Evolutionary conservation across 2,113 vertebrate species (phyloP).

Genomic region (Platichthys flesus): DNA sequence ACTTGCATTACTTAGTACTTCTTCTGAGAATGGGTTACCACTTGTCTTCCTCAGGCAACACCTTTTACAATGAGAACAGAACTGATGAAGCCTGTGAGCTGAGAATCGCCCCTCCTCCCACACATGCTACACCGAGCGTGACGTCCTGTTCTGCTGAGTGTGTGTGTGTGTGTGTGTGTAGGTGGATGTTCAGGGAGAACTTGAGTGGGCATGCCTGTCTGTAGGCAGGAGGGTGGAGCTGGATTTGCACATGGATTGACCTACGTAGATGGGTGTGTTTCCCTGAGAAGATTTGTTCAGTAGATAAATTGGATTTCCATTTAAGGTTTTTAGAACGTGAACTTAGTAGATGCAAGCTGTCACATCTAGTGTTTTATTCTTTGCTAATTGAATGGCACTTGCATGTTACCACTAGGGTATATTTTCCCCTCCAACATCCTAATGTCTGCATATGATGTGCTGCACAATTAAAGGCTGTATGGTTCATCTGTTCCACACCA

Average conservation of each 20-base stretch:
- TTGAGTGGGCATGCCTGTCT: conserved; percentile 20
- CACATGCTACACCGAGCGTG: conserved; percentile 31
- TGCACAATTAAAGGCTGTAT: not conserved
- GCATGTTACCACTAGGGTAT: not conserved
- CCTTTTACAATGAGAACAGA: conserved; percentile 22
- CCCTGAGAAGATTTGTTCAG: conserved; percentile 1
- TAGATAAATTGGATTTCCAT: not conserved
- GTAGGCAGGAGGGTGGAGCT: conserved; percentile 21
- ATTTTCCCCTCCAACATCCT: not conserved
- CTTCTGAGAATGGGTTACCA: not conserved
- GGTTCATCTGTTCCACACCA: no score
- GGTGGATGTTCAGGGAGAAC: conserved; percentile 32
- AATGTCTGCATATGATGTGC: not conserved
- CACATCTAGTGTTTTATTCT: not conserved
- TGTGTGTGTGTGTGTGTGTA: conserved; percentile 8
- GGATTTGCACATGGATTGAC: conserved; percentile 19
- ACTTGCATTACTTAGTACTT: not conserved
- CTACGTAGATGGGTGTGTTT: conserved; percentile 13
- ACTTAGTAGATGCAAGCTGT: conserved; percentile 13
- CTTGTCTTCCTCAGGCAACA: conserved; percentile 9
- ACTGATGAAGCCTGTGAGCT: conserved; percentile 9
- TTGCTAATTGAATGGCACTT: not conserved
- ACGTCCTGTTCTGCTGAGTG: conserved; percentile 20
- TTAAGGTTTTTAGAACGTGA: conserved; percentile 11
- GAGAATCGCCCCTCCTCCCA: conserved; percentile 49